Base-by-base conservation (phyloP, 2,888 invertebrate genomes). In the Lasius fuliginosus region DNA sequence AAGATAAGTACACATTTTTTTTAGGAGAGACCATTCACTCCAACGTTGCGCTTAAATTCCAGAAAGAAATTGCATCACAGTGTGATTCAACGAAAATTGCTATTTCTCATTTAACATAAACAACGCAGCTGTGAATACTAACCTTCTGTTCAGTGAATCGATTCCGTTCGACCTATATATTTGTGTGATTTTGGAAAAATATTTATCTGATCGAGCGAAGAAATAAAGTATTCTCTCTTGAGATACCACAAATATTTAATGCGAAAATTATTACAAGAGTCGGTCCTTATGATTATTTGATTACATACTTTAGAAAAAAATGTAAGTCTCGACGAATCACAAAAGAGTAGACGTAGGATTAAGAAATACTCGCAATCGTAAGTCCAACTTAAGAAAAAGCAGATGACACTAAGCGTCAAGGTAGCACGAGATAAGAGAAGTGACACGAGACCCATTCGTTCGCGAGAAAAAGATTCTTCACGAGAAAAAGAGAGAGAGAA, bases 91-190 rank as follows among this genome's bases (percentile, higher is more conserved):
- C 11, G 12, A 79, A 71, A 60, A 79, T 79, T 49, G 27, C 36
- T 18, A 79, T 69, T 79, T 69, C 46, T 79, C 58, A 69, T 33
- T 46, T 49, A 60, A 69, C 71, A 56, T 23, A 46, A 56, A 56
- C 40, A 71, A 36, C 27, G 60, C 46, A 71, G 23, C 60, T 33
- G 33, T 49, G 15, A 42, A 30, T 46, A 33, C 9, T 12, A 46
- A 67, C 15, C 15, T 42, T 33, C n/a, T 23, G 6, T 67, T 42
- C 11, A 40, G 8, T 27, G n/a, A 42, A 30, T 8, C n/a, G 8
- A 49, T 49, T 49, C 8, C 49, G n/a, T 49, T 49, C n/a, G n/a
- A 49, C n/a, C 18, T 49, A 1, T 49, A 8, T 46, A 46, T 49
- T n/a, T 6, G n/a, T 5, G 5, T 23, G 5, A 6, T 8, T 30